Evolutionary conservation across 2,888 invertebrate genomes (phyloP), one percentile per base, ranked within the genome.

Genomic region (Podabrus alpinus): DNA sequence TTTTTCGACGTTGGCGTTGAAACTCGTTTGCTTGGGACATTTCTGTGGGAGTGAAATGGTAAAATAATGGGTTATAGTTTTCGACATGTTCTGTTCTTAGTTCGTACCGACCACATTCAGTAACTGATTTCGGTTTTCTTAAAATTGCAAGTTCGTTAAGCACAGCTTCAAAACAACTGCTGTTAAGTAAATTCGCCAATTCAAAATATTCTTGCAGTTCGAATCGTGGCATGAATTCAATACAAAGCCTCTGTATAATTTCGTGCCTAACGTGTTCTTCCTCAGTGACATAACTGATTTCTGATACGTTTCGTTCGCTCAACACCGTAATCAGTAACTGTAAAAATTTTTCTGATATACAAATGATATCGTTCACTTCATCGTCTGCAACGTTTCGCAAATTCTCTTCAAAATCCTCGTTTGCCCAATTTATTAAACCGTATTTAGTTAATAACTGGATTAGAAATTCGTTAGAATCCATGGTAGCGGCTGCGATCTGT

Each of bases 1-100:
- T 89, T 87, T 96, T 96, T 80, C 94, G 92, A 59, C 97, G 90
- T 81, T 94, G 94, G 71, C 97, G 89, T 87, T 98, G 97, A 29
- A 93, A 92, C 86, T 98, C 98, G 86, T 98, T 97, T 0, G 97
- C 95, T 85, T 94, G 92, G 0, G 95, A 96, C 79, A 96, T 90
- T 80, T 97, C 97, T 86, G 97, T 97, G 76, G 96, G 92, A 1
- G 97, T 96, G 87, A 98, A 99, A 85, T 99, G 99, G 87, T 98
- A 99, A 89, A 97, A 99, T 89, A 97, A 99, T 1, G 98, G 95
- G 84, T 98, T 98, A 87, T 98, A 99, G 77, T 96, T 92, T 2
- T 93, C 90, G 81, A 93, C 96, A 19, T 92, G 92, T 72, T 95
- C 92, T 17, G 94, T 91, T 85, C 97, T 97, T 60, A 99, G 88